Percentiles rank a stretch among this genome's conserved stretches.
These are phyloP conservation scores for Artibeus jamaicensis DNA, from an alignment of 2,797 vertebrate species.

Conservation along the genomic window DNA sequence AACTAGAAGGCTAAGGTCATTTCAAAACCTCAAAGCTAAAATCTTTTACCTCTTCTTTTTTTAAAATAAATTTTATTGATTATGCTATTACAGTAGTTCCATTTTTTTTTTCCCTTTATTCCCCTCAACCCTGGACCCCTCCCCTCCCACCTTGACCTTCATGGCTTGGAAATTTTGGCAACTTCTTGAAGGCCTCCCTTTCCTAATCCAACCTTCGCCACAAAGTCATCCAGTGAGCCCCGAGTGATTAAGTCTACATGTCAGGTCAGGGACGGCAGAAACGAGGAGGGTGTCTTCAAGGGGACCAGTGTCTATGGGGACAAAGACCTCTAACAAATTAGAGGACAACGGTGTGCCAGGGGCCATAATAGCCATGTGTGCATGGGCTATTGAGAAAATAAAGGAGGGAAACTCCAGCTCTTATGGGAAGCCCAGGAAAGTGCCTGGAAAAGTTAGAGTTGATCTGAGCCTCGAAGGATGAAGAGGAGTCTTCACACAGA, in stretches of 20 bases:
- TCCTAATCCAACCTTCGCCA: not conserved
- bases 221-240: not conserved
- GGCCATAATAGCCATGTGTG: accelerated
- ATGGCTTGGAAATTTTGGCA: not conserved
- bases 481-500: not conserved
- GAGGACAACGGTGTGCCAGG: accelerated
- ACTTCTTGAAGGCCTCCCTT: not conserved
- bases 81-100: too few relatives aligned
- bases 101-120: too few relatives aligned
- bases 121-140: too few relatives aligned
- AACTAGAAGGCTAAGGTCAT: not conserved
- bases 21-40: not conserved
- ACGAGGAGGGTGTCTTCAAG: not conserved
- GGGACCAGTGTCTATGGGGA: not conserved
- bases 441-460: not conserved
- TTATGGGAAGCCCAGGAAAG: not conserved
- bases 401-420: not conserved
- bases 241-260: not conserved
- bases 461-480: not conserved
- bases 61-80: too few relatives aligned
- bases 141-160: not conserved
- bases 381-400: not conserved
- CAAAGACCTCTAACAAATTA: not conserved
- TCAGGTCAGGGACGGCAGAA: not conserved
- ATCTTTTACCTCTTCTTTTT: not conserved